Evolutionary conservation across 2,888 invertebrate genomes (phyloP).

Genomic region (Phyllotreta striolata): DNA sequence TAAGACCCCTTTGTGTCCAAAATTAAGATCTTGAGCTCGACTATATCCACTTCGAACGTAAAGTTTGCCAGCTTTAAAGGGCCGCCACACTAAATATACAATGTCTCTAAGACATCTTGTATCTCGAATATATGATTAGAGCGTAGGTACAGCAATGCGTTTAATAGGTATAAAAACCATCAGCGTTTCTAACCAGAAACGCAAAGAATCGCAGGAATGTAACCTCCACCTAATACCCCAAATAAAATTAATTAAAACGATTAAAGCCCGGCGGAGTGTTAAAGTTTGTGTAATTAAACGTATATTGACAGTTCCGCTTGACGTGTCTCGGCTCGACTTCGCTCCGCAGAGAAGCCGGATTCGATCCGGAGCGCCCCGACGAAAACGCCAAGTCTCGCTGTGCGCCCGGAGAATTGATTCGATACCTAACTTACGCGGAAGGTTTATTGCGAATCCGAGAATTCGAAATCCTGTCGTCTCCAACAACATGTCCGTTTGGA

Average conservation of each 20-base stretch:
- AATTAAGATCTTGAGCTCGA: too few species aligned
- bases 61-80: too few species aligned
- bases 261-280: conserved; percentile 43
- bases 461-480: neutral
- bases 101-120: too few species aligned
- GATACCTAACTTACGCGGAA: conserved; percentile 22
- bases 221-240: conserved; percentile 36
- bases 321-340: conserved; percentile 31
- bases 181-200: neutral
- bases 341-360: neutral
- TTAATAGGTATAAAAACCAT: too few species aligned
- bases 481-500: neutral
- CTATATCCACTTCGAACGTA: too few species aligned
- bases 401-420: conserved; percentile 23
- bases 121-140: too few species aligned
- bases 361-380: too few species aligned
- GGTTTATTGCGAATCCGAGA: conserved; percentile 18
- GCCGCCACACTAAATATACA: too few species aligned
- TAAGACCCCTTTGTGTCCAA: too few species aligned
- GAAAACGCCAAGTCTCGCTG: too few species aligned
- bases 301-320: conserved; percentile 54
- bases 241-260: conserved; percentile 49
- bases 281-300: conserved; percentile 53
- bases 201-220: conserved; percentile 40
- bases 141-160: too few species aligned